phyloP scores from a whole-genome alignment of 1,140 invertebrate genomes.

The Trinorchestia longiramus region DNA sequence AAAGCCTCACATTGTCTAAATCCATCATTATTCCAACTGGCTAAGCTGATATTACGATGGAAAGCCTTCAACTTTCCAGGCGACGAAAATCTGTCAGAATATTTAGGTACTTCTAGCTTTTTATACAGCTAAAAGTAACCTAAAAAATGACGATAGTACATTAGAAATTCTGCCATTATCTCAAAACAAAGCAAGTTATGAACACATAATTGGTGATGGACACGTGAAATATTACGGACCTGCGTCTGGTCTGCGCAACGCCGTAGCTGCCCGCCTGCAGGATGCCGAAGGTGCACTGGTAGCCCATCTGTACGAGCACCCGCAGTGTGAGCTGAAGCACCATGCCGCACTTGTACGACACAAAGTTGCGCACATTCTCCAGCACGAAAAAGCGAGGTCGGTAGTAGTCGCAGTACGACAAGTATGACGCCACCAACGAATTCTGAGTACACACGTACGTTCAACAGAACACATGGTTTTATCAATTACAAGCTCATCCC shows the following conservation, averaged over 20 bases:
- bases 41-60: neutral
- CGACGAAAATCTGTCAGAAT: too few relatives aligned
- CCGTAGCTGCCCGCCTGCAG: conserved; percentile 90
- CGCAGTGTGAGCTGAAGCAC: conserved; percentile 85
- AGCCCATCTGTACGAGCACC: conserved; percentile 86
- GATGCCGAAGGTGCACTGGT: conserved; percentile 88
- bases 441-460: conserved; percentile 73
- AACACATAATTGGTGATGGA: neutral
- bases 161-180: too few relatives aligned
- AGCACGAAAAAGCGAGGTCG: conserved; percentile 86
- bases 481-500: neutral
- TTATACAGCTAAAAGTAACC: too few relatives aligned
- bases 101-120: too few relatives aligned
- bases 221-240: conserved; percentile 71
- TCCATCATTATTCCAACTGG: neutral
- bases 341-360: conserved; percentile 82
- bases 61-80: too few relatives aligned
- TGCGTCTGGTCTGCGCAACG: conserved; percentile 83
- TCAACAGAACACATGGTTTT: neutral
- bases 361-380: conserved; percentile 91
- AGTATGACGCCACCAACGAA: conserved; percentile 85
- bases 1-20: neutral
- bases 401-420: conserved; percentile 90
- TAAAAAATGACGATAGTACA: too few relatives aligned
- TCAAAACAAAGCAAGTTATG: neutral